Percentiles rank a stretch among this genome's conserved stretches.
Conservation (phyloP, 1,140 invertebrate genomes). For the Hycleus phaleratus region DNA sequence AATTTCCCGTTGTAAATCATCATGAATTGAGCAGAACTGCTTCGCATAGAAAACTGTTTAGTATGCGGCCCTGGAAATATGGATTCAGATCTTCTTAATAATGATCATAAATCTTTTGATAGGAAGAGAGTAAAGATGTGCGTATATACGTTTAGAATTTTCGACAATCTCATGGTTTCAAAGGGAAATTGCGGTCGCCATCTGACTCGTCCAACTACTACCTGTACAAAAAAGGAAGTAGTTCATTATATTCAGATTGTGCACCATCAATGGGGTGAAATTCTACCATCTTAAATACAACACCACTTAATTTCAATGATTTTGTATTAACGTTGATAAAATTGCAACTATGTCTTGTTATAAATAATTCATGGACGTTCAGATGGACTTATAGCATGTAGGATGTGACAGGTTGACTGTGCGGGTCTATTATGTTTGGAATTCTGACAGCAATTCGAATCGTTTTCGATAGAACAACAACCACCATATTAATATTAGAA, state of each 20-base stretch:
- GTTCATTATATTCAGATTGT: too few relatives aligned
- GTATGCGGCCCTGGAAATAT: constrained; percentile 12
- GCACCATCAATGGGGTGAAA: too few relatives aligned
- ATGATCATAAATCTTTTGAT: constrained; percentile 12
- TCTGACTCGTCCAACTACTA: not conserved
- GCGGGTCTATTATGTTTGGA: too few relatives aligned
- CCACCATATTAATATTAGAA: constrained; percentile 8
- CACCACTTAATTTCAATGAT: too few relatives aligned
- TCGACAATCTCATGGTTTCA: not conserved
- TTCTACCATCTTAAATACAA: too few relatives aligned
- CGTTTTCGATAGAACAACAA: constrained; percentile 6
- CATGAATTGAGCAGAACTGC: not conserved
- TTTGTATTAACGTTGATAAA: too few relatives aligned
- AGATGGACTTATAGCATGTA: too few relatives aligned
- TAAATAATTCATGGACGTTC: too few relatives aligned
- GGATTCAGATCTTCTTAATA: constrained; percentile 13
- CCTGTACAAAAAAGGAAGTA: not conserved
- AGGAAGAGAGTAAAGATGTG: not conserved
- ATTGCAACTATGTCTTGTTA: too few relatives aligned
- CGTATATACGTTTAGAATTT: too few relatives aligned
- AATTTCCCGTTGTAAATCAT: constrained; percentile 9
- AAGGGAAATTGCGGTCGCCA: constrained; percentile 11
- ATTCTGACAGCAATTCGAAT: not conserved
- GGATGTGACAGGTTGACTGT: too few relatives aligned
- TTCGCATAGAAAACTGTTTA: constrained; percentile 12